Percentiles rank a stretch among this genome's conserved stretches.
Evolutionary conservation across 2,888 invertebrate species (phyloP).

Genomic region (Lingula anatina): DNA sequence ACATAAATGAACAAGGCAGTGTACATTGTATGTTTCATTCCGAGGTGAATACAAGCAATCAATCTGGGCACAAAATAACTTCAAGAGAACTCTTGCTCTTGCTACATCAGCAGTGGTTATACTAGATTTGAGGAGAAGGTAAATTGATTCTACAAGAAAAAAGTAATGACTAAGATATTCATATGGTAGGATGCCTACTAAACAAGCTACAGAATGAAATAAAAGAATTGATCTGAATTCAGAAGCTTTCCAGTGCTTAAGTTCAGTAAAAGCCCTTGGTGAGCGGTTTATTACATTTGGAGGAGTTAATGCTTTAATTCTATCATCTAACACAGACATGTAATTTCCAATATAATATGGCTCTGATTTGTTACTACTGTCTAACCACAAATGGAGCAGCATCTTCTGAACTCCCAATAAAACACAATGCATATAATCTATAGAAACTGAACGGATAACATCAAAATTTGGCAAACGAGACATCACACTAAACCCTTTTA

Average conservation of each 20-base stretch:
- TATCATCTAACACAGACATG: background rate
- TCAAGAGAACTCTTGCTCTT: background rate
- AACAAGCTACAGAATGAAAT: no score
- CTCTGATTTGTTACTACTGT: background rate
- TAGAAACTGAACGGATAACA: background rate
- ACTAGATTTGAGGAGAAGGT: no score
- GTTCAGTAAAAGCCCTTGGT: background rate
- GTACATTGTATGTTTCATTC: no score
- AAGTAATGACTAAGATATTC: no score
- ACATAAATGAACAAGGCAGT: no score
- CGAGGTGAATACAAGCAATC: no score
- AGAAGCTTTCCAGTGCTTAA: background rate
- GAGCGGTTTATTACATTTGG: background rate
- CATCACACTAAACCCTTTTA: background rate
- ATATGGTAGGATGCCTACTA: no score
- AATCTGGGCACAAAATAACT: no score
- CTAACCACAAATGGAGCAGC: background rate
- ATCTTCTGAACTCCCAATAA: background rate
- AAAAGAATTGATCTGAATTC: no score
- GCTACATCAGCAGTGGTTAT: background rate
- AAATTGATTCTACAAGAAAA: no score
- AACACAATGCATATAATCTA: background rate
- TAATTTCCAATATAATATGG: background rate
- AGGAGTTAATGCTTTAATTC: background rate
- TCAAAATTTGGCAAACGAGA: background rate